Evolutionary conservation across 2,888 invertebrate genomes (phyloP), one percentile per base, ranked within the genome.

Genomic region (Pandemis corylana): DNA sequence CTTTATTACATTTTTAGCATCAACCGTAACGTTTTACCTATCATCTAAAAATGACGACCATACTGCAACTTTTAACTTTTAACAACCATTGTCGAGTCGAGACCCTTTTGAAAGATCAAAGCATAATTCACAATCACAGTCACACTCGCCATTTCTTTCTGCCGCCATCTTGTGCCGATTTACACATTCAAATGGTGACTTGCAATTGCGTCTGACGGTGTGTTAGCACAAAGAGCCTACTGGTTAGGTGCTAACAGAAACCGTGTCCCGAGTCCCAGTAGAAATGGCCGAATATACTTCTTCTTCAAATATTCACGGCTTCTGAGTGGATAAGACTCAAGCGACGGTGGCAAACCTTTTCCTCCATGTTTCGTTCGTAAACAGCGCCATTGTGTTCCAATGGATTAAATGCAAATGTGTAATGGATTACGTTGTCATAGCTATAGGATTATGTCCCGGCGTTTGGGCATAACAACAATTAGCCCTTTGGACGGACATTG

Each of bases 261-360:
- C 61, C 61, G 61, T 13, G 41, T 12, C 10, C 42, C 51, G 64
- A 53, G 7, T 56, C 53, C n/a, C 64, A 56, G 42, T 20, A 51
- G 41, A 63, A 41, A n/a, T 62, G 20, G 20, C 59, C 4, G 59
- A 28, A 56, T 20, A 53, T 20, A 49, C 15, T 44, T 64, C 15
- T 42, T 66, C 49, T 65, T 71, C 56, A 71, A 71, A 71, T 66
- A 71, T 71, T 66, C 49, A 71, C 65, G 56, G 28, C 41, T 41
- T 56, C 56, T 46, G 65, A 71, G 71, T 65, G 65, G n/a, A 7
- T 20, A 42, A 59, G 46, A 53, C 56, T 44, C 10, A 46, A 44
- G 4, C 13, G 28, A 36, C 28, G 28, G 28, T 36, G 28, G 28
- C 28, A 36, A 64, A 12, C 44, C 53, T 53, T 53, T 7, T 69